phyloP scores from a whole-genome alignment of 1,140 invertebrate species.

The Venturia canescens region DNA sequence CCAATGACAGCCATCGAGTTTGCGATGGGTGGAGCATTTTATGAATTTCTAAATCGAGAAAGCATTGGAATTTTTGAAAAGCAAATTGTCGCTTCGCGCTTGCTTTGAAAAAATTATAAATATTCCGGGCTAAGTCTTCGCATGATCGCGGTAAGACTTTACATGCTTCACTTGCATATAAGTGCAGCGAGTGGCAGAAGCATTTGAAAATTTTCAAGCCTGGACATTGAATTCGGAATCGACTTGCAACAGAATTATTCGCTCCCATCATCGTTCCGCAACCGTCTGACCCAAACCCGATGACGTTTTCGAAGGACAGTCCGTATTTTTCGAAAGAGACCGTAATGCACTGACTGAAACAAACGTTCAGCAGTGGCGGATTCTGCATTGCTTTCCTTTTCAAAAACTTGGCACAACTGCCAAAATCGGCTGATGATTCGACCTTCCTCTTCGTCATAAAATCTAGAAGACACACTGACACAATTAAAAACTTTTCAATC shows the following conservation, averaged over 20 bases:
- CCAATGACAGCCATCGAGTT: conserved; percentile 64
- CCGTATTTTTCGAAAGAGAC: no score
- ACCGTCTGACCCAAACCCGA: conserved; percentile 68
- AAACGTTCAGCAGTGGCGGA: conserved; percentile 59
- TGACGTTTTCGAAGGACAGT: conserved; percentile 64
- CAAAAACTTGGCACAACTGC: conserved; percentile 57
- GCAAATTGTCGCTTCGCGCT: conserved; percentile 60
- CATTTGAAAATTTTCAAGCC: conserved; percentile 42
- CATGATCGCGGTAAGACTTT: conserved; percentile 51
- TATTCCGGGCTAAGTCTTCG: conserved; percentile 62
- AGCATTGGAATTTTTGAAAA: conserved; percentile 54
- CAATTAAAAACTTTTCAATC: background rate
- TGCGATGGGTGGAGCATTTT: conserved; percentile 58
- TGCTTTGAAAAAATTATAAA: conserved; percentile 62
- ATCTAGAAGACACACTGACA: conserved; percentile 10
- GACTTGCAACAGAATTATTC: conserved; percentile 61
- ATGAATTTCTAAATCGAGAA: conserved; percentile 48
- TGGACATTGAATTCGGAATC: conserved; percentile 31
- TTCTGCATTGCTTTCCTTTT: conserved; percentile 43
- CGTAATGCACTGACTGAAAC: no score
- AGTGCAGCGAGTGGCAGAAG: conserved; percentile 42
- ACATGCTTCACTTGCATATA: conserved; percentile 46
- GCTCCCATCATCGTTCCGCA: conserved; percentile 66
- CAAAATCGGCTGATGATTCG: conserved; percentile 33
- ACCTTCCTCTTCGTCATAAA: conserved; percentile 29